A percentile compares a stretch with the other conserved stretches of the same genome.
Evolutionary conservation across 2,888 invertebrate species (phyloP).

Genomic region (Catocala sponsa): DNA sequence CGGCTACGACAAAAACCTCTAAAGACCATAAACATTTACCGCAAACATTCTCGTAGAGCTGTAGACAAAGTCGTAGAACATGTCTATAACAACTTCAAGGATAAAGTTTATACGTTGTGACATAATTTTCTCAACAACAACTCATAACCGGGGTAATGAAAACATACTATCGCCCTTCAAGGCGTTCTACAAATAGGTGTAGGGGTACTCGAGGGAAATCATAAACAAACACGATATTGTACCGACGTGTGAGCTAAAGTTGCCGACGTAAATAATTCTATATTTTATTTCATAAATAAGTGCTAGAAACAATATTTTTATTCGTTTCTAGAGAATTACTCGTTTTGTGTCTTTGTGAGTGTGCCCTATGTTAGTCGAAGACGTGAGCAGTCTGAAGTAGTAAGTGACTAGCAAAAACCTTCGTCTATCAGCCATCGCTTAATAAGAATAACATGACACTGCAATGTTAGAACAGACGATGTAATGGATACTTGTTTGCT

Average conservation of each 20-base stretch:
- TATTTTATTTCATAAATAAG: constrained; percentile 51
- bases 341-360: constrained; percentile 2
- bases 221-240: constrained; percentile 53
- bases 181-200: constrained; percentile 55
- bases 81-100: constrained; percentile 13
- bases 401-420: constrained; percentile 14
- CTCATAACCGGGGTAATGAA: constrained; percentile 51
- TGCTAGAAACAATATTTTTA: constrained; percentile 38
- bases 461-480: constrained; percentile 2
- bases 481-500: constrained; percentile 1
- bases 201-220: constrained; percentile 52
- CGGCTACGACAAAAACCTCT: constrained; percentile 6
- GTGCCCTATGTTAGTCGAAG: neutral
- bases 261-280: constrained; percentile 52
- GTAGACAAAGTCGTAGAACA: constrained; percentile 14
- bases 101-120: constrained; percentile 37
- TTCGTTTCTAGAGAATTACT: constrained; percentile 46
- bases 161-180: constrained; percentile 53
- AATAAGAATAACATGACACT: constrained; percentile 10
- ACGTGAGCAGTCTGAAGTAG: constrained; percentile 10
- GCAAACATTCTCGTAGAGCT: constrained; percentile 9
- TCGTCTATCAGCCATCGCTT: constrained; percentile 7
- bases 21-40: constrained; percentile 18
- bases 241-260: constrained; percentile 53
- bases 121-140: constrained; percentile 48